Conservation (phyloP, 2,113 vertebrate species). For the Nannobrachium achirus region DNA sequence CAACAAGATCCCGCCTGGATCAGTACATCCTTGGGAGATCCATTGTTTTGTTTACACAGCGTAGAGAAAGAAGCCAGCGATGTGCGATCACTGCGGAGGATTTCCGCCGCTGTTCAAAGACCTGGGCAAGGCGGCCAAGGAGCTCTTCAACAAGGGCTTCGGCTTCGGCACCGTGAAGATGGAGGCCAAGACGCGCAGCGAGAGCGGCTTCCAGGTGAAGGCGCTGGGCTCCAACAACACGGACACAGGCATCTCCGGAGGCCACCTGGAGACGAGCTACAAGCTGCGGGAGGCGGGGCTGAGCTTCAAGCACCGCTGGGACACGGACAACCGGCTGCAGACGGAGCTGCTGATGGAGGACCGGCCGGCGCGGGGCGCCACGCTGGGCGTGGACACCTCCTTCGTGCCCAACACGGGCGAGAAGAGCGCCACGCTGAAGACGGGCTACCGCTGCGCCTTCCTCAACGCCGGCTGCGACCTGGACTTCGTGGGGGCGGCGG, state of each 20-base stretch:
- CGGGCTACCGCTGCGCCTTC: constrained; percentile 84
- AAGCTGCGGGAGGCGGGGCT: constrained; percentile 84
- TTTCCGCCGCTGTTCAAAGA: too few species aligned
- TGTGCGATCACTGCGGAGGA: too few species aligned
- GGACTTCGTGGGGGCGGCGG: constrained; percentile 85
- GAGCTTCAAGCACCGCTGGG: constrained; percentile 88
- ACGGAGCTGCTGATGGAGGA: constrained; percentile 85
- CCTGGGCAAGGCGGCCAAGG: too few species aligned
- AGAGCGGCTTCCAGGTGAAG: too few species aligned
- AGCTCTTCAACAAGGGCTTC: too few species aligned
- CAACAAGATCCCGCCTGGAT: too few species aligned
- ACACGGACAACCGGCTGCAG: constrained; percentile 87
- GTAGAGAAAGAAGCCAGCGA: too few species aligned
- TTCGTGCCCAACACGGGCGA: constrained; percentile 93
- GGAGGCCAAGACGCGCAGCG: too few species aligned
- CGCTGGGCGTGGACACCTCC: constrained; percentile 85
- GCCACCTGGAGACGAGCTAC: constrained; percentile 88
- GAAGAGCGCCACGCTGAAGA: constrained; percentile 90
- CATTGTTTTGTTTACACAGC: too few species aligned
- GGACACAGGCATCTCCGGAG: constrained; percentile 88
- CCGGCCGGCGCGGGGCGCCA: constrained; percentile 86
- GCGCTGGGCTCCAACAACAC: constrained; percentile 84
- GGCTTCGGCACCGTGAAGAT: too few species aligned
- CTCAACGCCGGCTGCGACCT: constrained; percentile 85
- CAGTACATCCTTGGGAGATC: too few species aligned